Conservation (phyloP, 2,797 vertebrate genomes). For the Rhynchonycteris naso region DNA sequence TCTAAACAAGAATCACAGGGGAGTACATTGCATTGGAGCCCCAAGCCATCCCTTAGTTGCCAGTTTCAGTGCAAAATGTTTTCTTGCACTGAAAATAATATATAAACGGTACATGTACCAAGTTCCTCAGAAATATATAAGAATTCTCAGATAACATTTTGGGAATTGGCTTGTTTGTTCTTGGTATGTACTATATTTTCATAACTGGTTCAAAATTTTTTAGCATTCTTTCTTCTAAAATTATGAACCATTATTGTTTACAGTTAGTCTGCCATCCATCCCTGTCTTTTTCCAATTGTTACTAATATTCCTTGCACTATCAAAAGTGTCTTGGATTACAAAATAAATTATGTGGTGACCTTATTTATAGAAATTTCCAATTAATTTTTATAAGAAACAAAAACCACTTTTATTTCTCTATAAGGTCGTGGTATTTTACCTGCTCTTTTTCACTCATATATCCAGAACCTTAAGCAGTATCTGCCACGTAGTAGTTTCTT, state of each 20-base stretch:
- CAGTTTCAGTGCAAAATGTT: conserved; percentile 56
- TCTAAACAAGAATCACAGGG: conserved; percentile 47
- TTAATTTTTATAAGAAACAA: neutral
- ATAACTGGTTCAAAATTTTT: neutral
- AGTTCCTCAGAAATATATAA: neutral
- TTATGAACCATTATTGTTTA: neutral
- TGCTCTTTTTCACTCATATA: neutral
- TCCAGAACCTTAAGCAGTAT: neutral
- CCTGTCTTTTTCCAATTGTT: neutral
- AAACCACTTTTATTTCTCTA: neutral
- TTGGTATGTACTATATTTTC: neutral
- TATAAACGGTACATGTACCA: conserved; percentile 30
- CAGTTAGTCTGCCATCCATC: neutral
- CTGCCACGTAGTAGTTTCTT: neutral
- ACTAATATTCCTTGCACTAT: neutral
- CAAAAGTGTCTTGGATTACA: neutral
- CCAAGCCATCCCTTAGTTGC: conserved; percentile 23
- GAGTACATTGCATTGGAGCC: conserved; percentile 36
- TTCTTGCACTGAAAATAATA: conserved; percentile 24
- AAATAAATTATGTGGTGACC: neutral
- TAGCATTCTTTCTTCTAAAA: neutral
- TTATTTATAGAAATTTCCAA: neutral
- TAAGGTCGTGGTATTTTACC: neutral
- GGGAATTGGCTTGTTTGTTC: neutral
- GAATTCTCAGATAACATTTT: neutral